phyloP scores from a whole-genome alignment of 2,797 vertebrate genomes.

The Sorex maritimensis region DNA sequence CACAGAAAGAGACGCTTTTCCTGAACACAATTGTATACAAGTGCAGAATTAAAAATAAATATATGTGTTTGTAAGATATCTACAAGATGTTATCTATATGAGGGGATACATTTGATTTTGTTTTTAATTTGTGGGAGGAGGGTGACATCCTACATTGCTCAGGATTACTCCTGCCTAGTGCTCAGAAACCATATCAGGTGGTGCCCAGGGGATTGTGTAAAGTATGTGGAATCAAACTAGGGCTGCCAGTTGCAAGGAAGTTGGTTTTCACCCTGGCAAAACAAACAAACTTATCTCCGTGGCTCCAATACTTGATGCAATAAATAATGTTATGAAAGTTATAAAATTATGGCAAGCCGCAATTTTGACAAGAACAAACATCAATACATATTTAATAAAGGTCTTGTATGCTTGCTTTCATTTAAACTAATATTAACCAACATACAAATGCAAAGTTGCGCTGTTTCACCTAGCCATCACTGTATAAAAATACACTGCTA shows the following conservation, averaged over 20 bases:
- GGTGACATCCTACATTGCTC: too few relatives aligned
- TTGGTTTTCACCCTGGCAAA: too few relatives aligned
- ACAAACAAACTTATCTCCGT: too few relatives aligned
- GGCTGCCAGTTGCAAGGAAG: too few relatives aligned
- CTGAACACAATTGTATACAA: neutral
- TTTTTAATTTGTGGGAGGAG: too few relatives aligned
- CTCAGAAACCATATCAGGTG: too few relatives aligned
- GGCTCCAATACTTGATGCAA: neutral
- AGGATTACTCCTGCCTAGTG: too few relatives aligned
- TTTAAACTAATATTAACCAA: neutral
- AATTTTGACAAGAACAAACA: neutral
- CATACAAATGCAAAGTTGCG: neutral
- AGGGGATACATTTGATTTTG: too few relatives aligned
- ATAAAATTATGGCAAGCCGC: neutral
- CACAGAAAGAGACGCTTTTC: neutral
- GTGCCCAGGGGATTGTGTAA: too few relatives aligned
- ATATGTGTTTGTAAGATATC: neutral
- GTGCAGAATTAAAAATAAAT: neutral
- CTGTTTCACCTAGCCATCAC: neutral
- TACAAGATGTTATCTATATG: too few relatives aligned
- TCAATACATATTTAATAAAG: neutral
- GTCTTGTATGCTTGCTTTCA: slow-evolving; percentile 14
- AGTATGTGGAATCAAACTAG: too few relatives aligned
- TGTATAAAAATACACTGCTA: neutral
- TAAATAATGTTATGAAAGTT: neutral